phyloP scores from a whole-genome alignment of 1,140 invertebrate species.

The Sycobia sp. region DNA sequence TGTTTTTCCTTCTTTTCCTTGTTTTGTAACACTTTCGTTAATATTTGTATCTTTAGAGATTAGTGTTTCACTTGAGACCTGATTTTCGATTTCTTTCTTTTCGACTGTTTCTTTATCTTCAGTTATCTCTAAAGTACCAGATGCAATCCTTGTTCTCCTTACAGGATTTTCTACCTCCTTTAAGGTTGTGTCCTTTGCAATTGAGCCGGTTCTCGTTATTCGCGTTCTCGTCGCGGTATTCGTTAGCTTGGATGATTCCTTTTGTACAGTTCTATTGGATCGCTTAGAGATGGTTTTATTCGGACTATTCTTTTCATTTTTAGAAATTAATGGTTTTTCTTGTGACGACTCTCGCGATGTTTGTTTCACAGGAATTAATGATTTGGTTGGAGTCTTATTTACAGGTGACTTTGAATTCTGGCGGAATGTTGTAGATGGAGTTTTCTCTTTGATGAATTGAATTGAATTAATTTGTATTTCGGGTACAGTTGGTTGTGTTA shows the following conservation, averaged over 20 bases:
- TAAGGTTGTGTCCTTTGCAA: neutral
- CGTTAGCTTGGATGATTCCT: neutral
- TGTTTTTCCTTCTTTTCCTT: too few species aligned
- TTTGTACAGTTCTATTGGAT: neutral
- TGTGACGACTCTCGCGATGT: neutral
- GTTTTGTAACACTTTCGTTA: too few species aligned
- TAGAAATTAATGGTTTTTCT: neutral
- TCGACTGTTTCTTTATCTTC: too few species aligned
- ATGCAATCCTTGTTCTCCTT: conserved; percentile 10
- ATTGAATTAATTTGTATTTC: neutral
- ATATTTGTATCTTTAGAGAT: too few species aligned
- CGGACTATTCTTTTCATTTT: neutral
- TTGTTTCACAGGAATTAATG: neutral
- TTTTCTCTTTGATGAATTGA: neutral
- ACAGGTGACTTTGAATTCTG: neutral
- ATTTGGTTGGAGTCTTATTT: neutral
- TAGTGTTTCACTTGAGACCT: too few species aligned
- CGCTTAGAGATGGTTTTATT: neutral
- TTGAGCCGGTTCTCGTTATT: neutral
- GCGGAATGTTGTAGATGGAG: neutral
- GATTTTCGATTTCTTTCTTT: too few species aligned
- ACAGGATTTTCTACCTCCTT: neutral
- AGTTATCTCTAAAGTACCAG: too few species aligned
- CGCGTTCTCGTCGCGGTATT: neutral
- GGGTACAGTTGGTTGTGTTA: neutral